Base-by-base conservation (phyloP, 1,140 invertebrate genomes). In the Tenebrio molitor region DNA sequence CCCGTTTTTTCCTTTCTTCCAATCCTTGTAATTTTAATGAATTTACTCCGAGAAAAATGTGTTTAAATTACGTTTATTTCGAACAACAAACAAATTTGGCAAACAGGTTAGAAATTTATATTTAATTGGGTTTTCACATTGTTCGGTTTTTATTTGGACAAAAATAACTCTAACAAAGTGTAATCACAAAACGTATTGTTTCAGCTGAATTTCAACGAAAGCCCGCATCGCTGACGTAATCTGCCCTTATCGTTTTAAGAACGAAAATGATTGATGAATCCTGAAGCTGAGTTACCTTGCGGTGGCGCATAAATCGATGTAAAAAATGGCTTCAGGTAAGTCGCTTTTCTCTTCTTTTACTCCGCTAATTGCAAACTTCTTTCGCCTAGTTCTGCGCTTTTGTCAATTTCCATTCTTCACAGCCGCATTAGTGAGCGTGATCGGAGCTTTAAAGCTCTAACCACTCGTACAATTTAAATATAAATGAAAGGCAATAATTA, bases 171-270 rank as follows among this genome's bases (percentile, higher is more conserved):
- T 29, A 29, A 29, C 25, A 29, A 29, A 29, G 5, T 39, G 36
- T 39, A 39, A 39, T 39, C 36, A 46, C 4, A 46, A 46, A 46
- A 17, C 42, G 42, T 46, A 46, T 46, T 58, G 23, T 58, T 58
- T 58, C 50, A 58, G 50, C 25, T 29, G 42, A 17, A 46, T 46
- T 46, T 46, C 42, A 17, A 6, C 42, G 42, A 41, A 14, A 41
- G 12, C 36, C 12, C 36, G 8, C 3, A 29, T 8, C 8, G 25
- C 25, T 29, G 36, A 39, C 7, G 7, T 3, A 46, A 15, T 46
- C 42, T 46, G 42, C 14, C 16, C 42, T 46, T 46, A 46, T 46
- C 42, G 16, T 39, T 39, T 39, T 19, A 46, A 46, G 16, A 46
- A 15, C 14, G 17, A 46, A 46, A 46, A 46, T 46, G 42, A 46